Evolutionary conservation across 30 jellyfish, hydroid and myxozoan genomes (phyloP).

Genomic region (Catostylus mosaicus): DNA sequence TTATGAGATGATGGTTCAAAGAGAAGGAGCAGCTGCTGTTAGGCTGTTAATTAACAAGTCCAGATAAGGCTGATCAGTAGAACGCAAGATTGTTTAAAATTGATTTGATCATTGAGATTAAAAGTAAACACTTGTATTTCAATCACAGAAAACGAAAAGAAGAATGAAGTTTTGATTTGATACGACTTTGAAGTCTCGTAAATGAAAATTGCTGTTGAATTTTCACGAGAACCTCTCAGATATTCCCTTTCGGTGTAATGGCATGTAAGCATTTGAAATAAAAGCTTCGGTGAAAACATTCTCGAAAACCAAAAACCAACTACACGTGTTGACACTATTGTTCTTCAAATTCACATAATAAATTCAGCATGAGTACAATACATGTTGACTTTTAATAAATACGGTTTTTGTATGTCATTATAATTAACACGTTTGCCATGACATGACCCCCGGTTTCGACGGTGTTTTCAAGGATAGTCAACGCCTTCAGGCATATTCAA

Average conservation of each 20-base stretch:
- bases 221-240: too few relatives aligned
- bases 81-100: neutral
- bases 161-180: too few relatives aligned
- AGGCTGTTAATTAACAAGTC: conserved; percentile 1
- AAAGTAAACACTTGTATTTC: neutral
- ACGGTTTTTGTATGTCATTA: neutral
- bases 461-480: conserved; percentile 9
- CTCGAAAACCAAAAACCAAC: too few relatives aligned
- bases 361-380: neutral
- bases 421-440: neutral
- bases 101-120: neutral
- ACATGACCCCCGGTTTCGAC: conserved; percentile 21
- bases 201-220: too few relatives aligned
- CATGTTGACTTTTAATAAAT: neutral
- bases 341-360: neutral
- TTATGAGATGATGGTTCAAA: too few relatives aligned
- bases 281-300: too few relatives aligned
- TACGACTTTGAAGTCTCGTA: too few relatives aligned
- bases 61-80: neutral
- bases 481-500: conserved; percentile 25
- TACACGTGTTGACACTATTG: neutral
- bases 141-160: too few relatives aligned
- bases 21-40: neutral
- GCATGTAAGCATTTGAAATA: too few relatives aligned
- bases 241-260: too few relatives aligned